Evolutionary conservation across 2,797 vertebrate genomes (phyloP), one percentile per base, ranked within the genome.

Genomic region (Phylloscopus collybita): DNA sequence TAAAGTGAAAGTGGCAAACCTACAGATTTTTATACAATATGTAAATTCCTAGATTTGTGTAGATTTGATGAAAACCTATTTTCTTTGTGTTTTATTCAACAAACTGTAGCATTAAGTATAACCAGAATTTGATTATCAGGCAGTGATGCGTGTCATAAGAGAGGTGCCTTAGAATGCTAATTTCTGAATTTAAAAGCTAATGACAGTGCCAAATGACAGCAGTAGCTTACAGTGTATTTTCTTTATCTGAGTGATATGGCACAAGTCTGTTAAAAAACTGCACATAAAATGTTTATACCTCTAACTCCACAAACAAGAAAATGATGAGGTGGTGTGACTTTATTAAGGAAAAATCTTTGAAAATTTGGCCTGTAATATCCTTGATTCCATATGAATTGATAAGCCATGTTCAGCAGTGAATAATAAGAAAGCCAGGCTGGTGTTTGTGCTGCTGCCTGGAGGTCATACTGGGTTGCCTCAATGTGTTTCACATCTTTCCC

Each of bases 401-500:
- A 72, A 84, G 47, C 23, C 29, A 8, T 26, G 70, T 32, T 5
- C 50, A 61, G 22, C 53, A 44, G 36, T 17, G 36, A 79, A 32
- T 34, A 50, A 14, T 40, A 53, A 10, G 45, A 59, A 66, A 23
- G 38, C 64, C 25, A 30, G 40, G 56, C 1, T 36, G 45, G 12
- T 91, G 47, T 38, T 80, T 17, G 23, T 32, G 30, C 44, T 13
- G 49, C 49, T 54, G 0, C 7, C 5, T 27, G 70, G n/a, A 71
- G 53, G 49, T 47, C 27, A 5, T 12, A 2, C 7, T 1, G 4
- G 26, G 36, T 47, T n/a, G 9, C 44, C 73, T 40, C 40, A 14
- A 0, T 2, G 34, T 38, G 44, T 56, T 40, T 7, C n/a, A n/a
- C 51, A 38, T 0, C 60, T 30, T 72, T 65, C 6, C 32, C 16